Percentiles rank a stretch among this genome's conserved stretches.
Evolutionary conservation across 2,113 vertebrate species (phyloP).

Genomic region (Takifugu flavidus): DNA sequence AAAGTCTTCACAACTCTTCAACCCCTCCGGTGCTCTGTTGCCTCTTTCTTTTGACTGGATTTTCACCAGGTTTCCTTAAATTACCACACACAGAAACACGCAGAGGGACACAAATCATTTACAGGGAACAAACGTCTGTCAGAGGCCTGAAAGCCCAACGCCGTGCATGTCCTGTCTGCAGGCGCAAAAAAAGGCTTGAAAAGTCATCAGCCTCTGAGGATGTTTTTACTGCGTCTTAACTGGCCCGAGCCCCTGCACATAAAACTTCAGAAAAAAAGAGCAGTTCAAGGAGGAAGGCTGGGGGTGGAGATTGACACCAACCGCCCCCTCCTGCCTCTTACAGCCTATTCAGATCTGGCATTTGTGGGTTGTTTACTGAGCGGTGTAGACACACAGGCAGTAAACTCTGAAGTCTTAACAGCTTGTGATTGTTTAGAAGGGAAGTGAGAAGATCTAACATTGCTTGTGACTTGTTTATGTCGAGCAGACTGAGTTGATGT

Average conservation of each 20-base stretch:
- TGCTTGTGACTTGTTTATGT: slow-evolving; percentile 17
- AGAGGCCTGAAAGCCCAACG: slow-evolving; percentile 54
- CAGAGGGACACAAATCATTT: slow-evolving; percentile 32
- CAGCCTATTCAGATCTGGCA: slow-evolving; percentile 31
- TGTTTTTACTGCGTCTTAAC: slow-evolving; percentile 70
- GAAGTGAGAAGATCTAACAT: slow-evolving; percentile 35
- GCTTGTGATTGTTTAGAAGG: slow-evolving; percentile 29
- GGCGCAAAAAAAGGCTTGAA: slow-evolving; percentile 57
- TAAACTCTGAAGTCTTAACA: slow-evolving; percentile 38
- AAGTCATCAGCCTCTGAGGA: slow-evolving; percentile 72
- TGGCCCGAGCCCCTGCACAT: slow-evolving; percentile 58
- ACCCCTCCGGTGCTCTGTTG: no score
- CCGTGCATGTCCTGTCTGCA: slow-evolving; percentile 50
- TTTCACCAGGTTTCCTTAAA: no score
- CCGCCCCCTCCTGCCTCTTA: slow-evolving; percentile 15
- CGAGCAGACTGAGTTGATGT: slow-evolving; percentile 6
- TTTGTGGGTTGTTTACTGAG: slow-evolving; percentile 44
- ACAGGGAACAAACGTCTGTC: slow-evolving; percentile 37
- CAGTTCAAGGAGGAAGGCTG: slow-evolving; percentile 32
- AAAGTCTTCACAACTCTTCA: no score
- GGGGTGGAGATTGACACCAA: slow-evolving; percentile 36
- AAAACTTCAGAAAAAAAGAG: slow-evolving; percentile 66
- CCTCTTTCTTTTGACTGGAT: no score
- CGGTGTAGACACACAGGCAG: slow-evolving; percentile 17
- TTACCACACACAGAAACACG: slow-evolving; percentile 2